phyloP scores from a whole-genome alignment of 2,113 vertebrate species.

The Pavo muticus region DNA sequence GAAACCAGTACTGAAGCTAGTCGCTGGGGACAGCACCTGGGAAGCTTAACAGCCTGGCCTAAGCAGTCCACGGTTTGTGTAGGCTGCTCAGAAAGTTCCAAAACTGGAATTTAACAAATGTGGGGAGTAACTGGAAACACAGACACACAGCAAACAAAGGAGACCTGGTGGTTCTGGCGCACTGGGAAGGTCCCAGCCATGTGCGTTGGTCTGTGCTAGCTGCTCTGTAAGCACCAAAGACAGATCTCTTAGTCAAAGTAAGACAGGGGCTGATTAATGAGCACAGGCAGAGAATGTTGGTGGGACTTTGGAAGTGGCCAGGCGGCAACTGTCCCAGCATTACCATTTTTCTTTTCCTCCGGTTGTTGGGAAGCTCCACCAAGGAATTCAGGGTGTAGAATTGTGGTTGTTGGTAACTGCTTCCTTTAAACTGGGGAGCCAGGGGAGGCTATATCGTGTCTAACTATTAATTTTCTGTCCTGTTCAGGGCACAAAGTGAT shows the following conservation, averaged over 20 bases:
- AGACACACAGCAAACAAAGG: not conserved
- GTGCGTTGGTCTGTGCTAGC: not conserved
- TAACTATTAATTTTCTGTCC: not conserved
- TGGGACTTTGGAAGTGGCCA: not conserved
- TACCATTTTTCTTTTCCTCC: not conserved
- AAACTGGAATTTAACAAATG: not conserved
- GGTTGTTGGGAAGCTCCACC: not conserved
- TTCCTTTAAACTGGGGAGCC: not conserved
- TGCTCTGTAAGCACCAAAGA: not conserved
- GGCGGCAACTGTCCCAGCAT: not conserved
- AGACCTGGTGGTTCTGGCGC: not conserved
- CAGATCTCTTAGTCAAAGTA: not conserved
- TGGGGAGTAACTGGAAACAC: not conserved
- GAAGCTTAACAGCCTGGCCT: not conserved
- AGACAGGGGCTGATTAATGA: not conserved
- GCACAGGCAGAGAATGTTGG: not conserved
- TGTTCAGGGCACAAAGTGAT: not conserved
- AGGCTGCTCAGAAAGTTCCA: not conserved
- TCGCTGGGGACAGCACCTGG: not conserved
- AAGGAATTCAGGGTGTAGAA: not conserved
- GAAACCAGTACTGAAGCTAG: not conserved
- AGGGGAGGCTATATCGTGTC: not conserved
- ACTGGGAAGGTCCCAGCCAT: not conserved
- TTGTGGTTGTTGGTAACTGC: not conserved
- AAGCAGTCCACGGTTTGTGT: not conserved